Evolutionary conservation across 1,140 invertebrate genomes (phyloP).

Genomic region (Drosophila truncata): DNA sequence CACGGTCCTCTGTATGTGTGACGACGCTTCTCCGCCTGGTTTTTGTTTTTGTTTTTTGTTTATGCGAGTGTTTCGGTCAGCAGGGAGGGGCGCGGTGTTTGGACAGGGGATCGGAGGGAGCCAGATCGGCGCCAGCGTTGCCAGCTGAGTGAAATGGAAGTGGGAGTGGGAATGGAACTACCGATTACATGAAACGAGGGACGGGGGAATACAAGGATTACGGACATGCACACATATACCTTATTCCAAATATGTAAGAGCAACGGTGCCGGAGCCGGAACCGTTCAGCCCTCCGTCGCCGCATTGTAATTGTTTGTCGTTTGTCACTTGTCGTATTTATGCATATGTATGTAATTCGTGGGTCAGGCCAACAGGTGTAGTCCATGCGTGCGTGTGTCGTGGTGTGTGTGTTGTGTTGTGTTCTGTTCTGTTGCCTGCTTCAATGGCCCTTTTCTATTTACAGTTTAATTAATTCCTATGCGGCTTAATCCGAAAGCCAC

Average conservation of each 20-base stretch:
- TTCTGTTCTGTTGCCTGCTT: conserved; percentile 1
- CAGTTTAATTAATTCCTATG: conserved; percentile 5
- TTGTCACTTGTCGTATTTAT: conserved; percentile 4
- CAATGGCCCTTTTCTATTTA: conserved; percentile 9
- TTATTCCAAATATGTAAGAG: conserved; percentile 8
- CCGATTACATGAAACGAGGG: conserved; percentile 13
- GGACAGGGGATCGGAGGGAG: background rate
- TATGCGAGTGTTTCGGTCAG: conserved; percentile 2
- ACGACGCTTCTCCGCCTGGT: conserved; percentile 1
- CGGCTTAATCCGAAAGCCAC: background rate
- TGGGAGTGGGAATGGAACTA: conserved; percentile 12
- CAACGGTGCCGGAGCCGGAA: background rate
- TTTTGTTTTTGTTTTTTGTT: conserved; percentile 10
- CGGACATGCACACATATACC: conserved; percentile 30
- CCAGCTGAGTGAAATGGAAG: conserved; percentile 20
- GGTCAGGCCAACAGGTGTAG: conserved; percentile 17
- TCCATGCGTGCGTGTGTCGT: conserved; percentile 8
- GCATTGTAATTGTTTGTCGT: conserved; percentile 8
- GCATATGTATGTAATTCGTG: conserved; percentile 8
- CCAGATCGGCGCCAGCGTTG: conserved; percentile 31
- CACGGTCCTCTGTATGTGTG: conserved; percentile 20
- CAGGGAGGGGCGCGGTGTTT: background rate
- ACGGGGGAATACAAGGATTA: conserved; percentile 20
- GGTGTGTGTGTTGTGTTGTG: background rate
- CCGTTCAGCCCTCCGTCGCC: conserved; percentile 14